Evolutionary conservation across 1,140 invertebrate species (phyloP).

Genomic region (Solenopsis fugax): DNA sequence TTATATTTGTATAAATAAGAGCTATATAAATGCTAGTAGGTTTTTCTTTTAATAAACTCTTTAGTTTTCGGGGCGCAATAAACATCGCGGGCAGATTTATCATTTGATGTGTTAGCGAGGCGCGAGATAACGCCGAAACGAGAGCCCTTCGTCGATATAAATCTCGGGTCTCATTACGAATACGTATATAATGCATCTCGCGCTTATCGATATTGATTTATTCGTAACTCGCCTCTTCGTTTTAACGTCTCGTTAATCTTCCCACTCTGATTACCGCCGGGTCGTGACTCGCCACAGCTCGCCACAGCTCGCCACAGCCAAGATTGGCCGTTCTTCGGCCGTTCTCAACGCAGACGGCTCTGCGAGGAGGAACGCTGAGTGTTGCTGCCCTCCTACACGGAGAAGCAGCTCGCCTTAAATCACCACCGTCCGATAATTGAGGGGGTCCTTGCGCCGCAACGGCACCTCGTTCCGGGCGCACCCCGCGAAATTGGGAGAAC

Average conservation of each 20-base stretch:
- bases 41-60: not conserved
- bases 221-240: constrained; percentile 67
- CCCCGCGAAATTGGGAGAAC: constrained; percentile 82
- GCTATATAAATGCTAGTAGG: not conserved
- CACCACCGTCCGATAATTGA: constrained; percentile 80
- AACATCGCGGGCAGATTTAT: constrained; percentile 55
- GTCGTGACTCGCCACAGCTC: constrained; percentile 53
- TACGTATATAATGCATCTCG: constrained; percentile 71
- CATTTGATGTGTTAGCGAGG: constrained; percentile 37
- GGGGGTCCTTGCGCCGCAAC: constrained; percentile 79
- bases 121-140: constrained; percentile 39
- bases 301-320: constrained; percentile 31
- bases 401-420: constrained; percentile 78
- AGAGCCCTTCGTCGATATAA: constrained; percentile 60
- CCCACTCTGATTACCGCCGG: constrained; percentile 67
- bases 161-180: constrained; percentile 72
- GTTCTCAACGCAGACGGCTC: constrained; percentile 14
- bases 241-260: constrained; percentile 76
- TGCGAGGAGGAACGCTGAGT: constrained; percentile 28
- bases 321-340: constrained; percentile 40
- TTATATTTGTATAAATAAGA: not conserved
- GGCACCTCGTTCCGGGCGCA: constrained; percentile 80
- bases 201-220: constrained; percentile 77
- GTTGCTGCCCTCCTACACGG: constrained; percentile 71
- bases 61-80: constrained; percentile 2